Base-by-base conservation (phyloP, 2,888 invertebrate genomes). In the Pediacus dermestoides region DNA sequence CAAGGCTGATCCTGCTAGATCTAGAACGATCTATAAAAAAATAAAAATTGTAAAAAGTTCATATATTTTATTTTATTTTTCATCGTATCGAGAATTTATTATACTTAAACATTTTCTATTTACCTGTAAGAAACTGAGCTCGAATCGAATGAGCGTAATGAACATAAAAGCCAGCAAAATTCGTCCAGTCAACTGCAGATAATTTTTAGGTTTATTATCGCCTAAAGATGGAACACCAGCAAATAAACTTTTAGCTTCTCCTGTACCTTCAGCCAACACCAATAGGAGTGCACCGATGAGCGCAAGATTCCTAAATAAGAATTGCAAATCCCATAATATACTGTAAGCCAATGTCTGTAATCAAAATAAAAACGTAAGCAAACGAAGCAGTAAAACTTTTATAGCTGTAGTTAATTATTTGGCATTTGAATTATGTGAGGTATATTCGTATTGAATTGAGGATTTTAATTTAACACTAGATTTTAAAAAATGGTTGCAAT, bases 161-260 rank as follows among this genome's bases (percentile, higher is more conserved):
- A 99, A 99, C 99, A 99, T 99, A 71, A 99, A 95, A 13, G 97
- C 95, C 39, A 99, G 77, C 36, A 99, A 78, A 50, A 97, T 81
- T 54, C 99, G 81, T 21, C 99, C 99, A 36, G 93, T 91, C 18
- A 99, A 76, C 73, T 97, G 95, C 66, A 99, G 77, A 70, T 95
- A 92, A 57, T 89, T 92, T 73, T 96, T 96, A 36, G 95, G 97
- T 65, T 91, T 92, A 72, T 94, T 96, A 59, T 99, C 97, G 45
- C 90, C 90, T 34, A 92, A 70, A 3, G 85, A 81, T 30, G 91
- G 92, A 39, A 92, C 90, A 12, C 99, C 99, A 30, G 99, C 97
- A 72, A 99, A 96, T 37, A 99, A 76, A 61, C 91, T 91, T 56
- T 89, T 86, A 16, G 91, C 92, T 69, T 96, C 95, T 2, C 87